phyloP scores from a whole-genome alignment of 2,888 invertebrate genomes.

The Phoenoteleia sp. region DNA sequence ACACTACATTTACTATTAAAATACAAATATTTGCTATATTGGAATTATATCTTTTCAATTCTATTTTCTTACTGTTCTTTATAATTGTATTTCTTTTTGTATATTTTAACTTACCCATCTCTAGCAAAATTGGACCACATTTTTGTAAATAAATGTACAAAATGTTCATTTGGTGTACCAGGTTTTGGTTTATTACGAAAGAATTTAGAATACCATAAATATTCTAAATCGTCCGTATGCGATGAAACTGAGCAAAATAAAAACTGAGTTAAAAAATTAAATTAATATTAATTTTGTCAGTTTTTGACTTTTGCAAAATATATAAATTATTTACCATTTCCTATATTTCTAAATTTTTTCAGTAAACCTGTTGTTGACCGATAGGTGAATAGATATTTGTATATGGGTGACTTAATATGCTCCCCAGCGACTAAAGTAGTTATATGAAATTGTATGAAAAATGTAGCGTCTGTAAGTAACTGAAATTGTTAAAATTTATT shows the following conservation, averaged over 20 bases:
- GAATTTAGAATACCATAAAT: conserved; percentile 85
- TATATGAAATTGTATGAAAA: conserved; percentile 63
- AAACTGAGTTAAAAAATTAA: too few species aligned
- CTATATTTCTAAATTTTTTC: conserved; percentile 77
- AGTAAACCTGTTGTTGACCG: conserved; percentile 78
- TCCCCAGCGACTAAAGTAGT: conserved; percentile 76
- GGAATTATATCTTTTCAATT: too few species aligned
- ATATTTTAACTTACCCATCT: conserved; percentile 83
- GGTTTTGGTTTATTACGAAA: conserved; percentile 83
- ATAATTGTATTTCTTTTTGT: not conserved
- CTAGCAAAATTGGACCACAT: conserved; percentile 87
- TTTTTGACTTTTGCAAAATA: too few species aligned
- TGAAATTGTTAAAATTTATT: too few species aligned
- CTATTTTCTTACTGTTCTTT: too few species aligned
- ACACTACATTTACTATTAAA: too few species aligned
- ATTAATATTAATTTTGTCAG: too few species aligned
- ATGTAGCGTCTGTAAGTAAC: conserved; percentile 77
- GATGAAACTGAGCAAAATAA: conserved; percentile 87
- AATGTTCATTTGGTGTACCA: conserved; percentile 81
- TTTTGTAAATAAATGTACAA: conserved; percentile 85
- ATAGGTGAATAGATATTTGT: conserved; percentile 80
- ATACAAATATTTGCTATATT: too few species aligned
- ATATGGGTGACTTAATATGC: conserved; percentile 80
- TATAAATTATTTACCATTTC: too few species aligned
- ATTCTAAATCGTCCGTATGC: conserved; percentile 87